Percentiles rank a stretch among this genome's conserved stretches.
Conservation (phyloP, 2,888 invertebrate genomes). For the Ptychoptera contaminata region DNA sequence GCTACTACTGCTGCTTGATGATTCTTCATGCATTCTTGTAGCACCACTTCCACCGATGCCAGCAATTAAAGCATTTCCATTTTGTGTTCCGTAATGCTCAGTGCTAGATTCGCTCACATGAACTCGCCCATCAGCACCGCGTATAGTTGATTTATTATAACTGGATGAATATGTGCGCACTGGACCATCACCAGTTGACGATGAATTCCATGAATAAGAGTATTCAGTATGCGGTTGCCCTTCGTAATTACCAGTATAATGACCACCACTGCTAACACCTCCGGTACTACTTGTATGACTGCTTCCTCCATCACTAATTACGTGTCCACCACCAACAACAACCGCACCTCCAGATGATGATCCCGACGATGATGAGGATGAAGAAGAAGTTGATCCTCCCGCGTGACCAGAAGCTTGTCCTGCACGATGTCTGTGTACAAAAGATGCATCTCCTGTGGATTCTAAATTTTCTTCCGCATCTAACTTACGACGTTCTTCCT, state of each 20-base stretch:
- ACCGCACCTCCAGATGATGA: neutral
- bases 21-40: neutral
- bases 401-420: constrained; percentile 19
- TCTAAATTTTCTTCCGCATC: constrained; percentile 27
- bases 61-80: no score
- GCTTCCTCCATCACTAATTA: neutral
- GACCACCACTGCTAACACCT: constrained; percentile 8
- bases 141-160: constrained; percentile 23
- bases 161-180: constrained; percentile 17
- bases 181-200: constrained; percentile 13
- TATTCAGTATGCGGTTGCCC: constrained; percentile 2
- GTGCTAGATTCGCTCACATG: constrained; percentile 35
- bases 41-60: neutral
- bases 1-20: neutral
- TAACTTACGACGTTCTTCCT: constrained; percentile 25
- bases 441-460: constrained; percentile 32
- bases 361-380: neutral
- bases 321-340: neutral
- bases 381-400: neutral
- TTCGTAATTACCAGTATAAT: neutral
- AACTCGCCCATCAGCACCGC: constrained; percentile 33
- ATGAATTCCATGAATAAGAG: constrained; percentile 9
- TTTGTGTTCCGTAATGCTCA: constrained; percentile 19
- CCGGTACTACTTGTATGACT: no score
- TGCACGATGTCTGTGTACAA: constrained; percentile 27